A percentile compares a stretch with the other conserved stretches of the same genome.
These are phyloP conservation scores for Melinaea menophilus DNA, from an alignment of 2,888 invertebrate genomes.

Conservation along the genomic window DNA sequence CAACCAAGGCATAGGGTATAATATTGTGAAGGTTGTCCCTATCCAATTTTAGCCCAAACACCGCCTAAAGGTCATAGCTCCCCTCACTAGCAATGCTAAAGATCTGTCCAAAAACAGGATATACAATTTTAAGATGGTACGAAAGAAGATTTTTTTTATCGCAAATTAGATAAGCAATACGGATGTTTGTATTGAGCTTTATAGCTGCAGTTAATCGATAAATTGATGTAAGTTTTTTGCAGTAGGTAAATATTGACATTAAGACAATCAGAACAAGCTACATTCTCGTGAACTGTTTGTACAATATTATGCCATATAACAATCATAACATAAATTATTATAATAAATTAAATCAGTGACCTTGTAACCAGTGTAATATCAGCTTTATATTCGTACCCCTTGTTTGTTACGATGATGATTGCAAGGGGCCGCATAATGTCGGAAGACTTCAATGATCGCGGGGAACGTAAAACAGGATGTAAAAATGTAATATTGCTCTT, in stretches of 20 bases:
- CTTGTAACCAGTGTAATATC: neutral
- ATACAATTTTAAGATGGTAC: too few species aligned
- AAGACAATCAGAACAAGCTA: too few species aligned
- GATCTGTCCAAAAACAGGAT: neutral
- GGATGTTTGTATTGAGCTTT: too few species aligned
- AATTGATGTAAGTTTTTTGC: too few species aligned
- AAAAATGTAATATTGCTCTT: conserved; percentile 27
- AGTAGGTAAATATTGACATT: too few species aligned
- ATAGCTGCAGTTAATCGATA: too few species aligned
- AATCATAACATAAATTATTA: too few species aligned
- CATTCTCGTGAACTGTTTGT: too few species aligned
- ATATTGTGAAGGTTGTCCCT: conserved; percentile 8
- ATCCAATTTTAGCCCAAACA: conserved; percentile 28
- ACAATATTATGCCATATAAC: too few species aligned
- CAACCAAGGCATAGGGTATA: neutral
- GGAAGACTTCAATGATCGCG: conserved; percentile 19
- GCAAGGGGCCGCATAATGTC: conserved; percentile 22
- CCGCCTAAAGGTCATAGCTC: conserved; percentile 26
- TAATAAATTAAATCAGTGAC: too few species aligned
- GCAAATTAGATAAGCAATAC: too few species aligned
- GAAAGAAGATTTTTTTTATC: too few species aligned
- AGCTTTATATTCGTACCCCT: neutral
- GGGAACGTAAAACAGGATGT: conserved; percentile 25
- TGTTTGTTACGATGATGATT: conserved; percentile 22
- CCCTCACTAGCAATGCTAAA: conserved; percentile 25